Percentiles rank a stretch among this genome's conserved stretches.
Evolutionary conservation across 35 echinoderm and acorn worm genomes (phyloP).

Genomic region (Holothuria glaberrima): DNA sequence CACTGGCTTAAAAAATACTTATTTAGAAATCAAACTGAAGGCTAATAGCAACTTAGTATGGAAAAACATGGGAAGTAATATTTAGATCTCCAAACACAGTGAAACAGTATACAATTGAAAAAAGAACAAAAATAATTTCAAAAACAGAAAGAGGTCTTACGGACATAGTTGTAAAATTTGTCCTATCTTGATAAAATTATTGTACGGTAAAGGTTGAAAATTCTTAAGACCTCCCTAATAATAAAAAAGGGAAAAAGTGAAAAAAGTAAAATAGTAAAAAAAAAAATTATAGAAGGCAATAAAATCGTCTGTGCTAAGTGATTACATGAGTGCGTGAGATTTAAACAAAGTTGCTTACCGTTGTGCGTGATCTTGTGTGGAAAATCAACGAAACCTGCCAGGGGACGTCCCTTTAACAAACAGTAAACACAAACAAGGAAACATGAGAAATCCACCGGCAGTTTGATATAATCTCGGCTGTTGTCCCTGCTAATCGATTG

Average conservation of each 20-base stretch:
- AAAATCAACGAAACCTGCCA: neutral
- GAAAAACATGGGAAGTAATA: no score
- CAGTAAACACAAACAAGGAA: conserved; percentile 31
- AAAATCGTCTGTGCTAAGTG: neutral
- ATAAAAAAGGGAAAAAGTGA: neutral
- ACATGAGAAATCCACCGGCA: conserved; percentile 32
- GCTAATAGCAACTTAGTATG: no score
- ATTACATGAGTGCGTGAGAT: neutral
- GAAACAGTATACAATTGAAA: no score
- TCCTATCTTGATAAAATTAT: neutral
- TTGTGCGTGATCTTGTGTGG: neutral
- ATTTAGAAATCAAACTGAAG: no score
- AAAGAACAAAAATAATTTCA: no score
- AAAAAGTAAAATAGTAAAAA: neutral
- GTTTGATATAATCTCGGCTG: neutral
- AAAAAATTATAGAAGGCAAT: neutral
- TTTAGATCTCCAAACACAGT: no score
- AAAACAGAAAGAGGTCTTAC: neutral
- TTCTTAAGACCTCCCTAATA: neutral
- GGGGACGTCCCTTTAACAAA: conserved; percentile 21
- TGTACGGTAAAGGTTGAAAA: neutral
- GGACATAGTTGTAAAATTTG: neutral
- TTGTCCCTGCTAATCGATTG: conserved; percentile 28
- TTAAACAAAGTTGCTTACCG: conserved; percentile 17
- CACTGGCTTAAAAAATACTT: no score